Percentiles rank a stretch among this genome's conserved stretches.
Conservation (phyloP, 2,113 vertebrate species). For the Chelonoidis abingdonii region DNA sequence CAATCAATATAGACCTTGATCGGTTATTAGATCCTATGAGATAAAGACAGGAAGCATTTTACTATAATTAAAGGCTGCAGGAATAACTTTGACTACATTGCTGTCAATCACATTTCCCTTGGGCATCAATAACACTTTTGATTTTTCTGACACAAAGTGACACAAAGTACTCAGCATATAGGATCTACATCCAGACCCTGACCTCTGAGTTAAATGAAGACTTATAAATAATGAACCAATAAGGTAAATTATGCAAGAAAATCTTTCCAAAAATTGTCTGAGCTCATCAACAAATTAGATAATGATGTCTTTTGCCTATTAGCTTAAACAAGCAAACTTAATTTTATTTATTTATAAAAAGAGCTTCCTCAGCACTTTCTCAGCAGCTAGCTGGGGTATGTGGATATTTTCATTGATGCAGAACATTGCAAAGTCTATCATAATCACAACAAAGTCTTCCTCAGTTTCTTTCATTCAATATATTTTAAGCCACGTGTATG, state of each 20-base stretch:
- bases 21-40: conserved; percentile 25
- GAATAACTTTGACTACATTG: conserved; percentile 35
- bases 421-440: neutral
- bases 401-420: neutral
- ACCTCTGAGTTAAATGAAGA: conserved; percentile 36
- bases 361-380: conserved; percentile 41
- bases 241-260: conserved; percentile 64
- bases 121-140: conserved; percentile 43
- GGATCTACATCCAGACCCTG: neutral
- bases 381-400: neutral
- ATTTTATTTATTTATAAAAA: conserved; percentile 40
- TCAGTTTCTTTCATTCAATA: neutral
- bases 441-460: neutral
- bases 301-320: conserved; percentile 50
- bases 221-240: conserved; percentile 67
- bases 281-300: conserved; percentile 67
- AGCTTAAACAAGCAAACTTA: conserved; percentile 58
- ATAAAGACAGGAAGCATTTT: conserved; percentile 39
- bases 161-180: conserved; percentile 49
- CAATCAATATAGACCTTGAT: neutral
- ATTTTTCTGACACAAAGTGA: neutral
- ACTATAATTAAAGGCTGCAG: conserved; percentile 45
- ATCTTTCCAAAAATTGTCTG: conserved; percentile 65
- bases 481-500: neutral
- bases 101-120: conserved; percentile 1